A percentile compares a stretch with the other conserved stretches of the same genome.
Evolutionary conservation across 2,113 vertebrate genomes (phyloP).

Genomic region (Genyomyrus donnyi): DNA sequence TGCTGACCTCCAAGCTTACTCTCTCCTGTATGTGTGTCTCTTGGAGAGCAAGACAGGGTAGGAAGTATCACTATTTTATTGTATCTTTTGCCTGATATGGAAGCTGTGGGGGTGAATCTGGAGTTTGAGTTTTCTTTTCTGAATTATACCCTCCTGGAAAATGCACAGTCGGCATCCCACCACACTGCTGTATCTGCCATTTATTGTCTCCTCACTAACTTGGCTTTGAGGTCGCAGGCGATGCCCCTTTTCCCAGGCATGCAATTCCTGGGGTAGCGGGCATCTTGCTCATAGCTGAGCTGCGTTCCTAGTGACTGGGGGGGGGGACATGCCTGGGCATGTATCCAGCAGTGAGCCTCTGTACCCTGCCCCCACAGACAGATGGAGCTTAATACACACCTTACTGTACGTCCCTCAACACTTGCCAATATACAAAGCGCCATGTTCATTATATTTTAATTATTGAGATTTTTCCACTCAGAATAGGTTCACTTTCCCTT

Average conservation of each 20-base stretch:
- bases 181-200: too few relatives aligned
- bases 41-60: too few relatives aligned
- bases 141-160: neutral
- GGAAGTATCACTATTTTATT: neutral
- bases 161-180: neutral
- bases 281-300: conserved; percentile 47
- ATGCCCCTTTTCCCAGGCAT: conserved; percentile 16
- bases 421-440: conserved; percentile 9
- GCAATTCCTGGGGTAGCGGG: conserved; percentile 48
- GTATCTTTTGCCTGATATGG: neutral
- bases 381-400: neutral
- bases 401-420: neutral
- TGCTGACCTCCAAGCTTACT: too few relatives aligned
- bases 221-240: conserved; percentile 8
- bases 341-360: neutral
- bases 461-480: neutral
- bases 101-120: neutral
- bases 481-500: neutral
- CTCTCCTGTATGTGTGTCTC: too few relatives aligned
- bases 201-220: conserved; percentile 21
- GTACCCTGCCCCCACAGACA: neutral
- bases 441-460: neutral
- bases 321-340: conserved; percentile 3
- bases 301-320: conserved; percentile 27
- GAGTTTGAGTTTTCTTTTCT: neutral